These are phyloP conservation scores for Ascaphus truei DNA, from an alignment of 2,113 vertebrate genomes.

Conservation along the genomic window DNA sequence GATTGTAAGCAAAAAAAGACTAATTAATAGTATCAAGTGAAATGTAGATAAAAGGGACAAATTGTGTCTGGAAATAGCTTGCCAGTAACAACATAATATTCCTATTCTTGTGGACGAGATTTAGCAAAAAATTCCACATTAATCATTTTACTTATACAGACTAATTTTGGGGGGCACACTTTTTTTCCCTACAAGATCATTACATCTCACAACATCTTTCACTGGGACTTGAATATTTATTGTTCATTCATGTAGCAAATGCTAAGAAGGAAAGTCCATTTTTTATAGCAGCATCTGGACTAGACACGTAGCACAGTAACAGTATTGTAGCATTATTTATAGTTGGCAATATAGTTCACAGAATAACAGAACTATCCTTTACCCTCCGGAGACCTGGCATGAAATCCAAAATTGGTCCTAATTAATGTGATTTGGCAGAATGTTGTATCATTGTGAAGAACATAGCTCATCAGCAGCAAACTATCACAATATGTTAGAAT, in stretches of 20 bases:
- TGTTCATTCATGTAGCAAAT: background rate
- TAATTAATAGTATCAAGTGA: too few species aligned
- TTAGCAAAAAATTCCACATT: too few species aligned
- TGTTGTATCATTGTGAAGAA: background rate
- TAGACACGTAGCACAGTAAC: background rate
- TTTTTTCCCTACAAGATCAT: too few species aligned
- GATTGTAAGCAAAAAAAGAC: too few species aligned
- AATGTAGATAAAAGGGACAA: too few species aligned
- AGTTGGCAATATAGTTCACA: background rate
- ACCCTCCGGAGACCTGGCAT: background rate
- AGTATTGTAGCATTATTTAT: background rate
- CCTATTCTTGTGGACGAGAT: too few species aligned
- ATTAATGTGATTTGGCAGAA: constrained; percentile 5
- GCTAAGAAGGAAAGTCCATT: background rate
- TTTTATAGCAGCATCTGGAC: background rate
- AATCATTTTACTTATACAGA: too few species aligned
- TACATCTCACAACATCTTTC: too few species aligned
- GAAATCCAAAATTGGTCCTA: constrained; percentile 1
- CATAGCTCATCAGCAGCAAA: background rate
- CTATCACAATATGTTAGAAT: background rate
- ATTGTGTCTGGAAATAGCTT: too few species aligned
- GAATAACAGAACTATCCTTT: background rate
- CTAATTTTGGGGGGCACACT: too few species aligned
- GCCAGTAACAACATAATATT: too few species aligned
- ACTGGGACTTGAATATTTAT: too few species aligned